Base-by-base conservation (phyloP, 2,797 vertebrate species). In the Ctenosaura bakeri region DNA sequence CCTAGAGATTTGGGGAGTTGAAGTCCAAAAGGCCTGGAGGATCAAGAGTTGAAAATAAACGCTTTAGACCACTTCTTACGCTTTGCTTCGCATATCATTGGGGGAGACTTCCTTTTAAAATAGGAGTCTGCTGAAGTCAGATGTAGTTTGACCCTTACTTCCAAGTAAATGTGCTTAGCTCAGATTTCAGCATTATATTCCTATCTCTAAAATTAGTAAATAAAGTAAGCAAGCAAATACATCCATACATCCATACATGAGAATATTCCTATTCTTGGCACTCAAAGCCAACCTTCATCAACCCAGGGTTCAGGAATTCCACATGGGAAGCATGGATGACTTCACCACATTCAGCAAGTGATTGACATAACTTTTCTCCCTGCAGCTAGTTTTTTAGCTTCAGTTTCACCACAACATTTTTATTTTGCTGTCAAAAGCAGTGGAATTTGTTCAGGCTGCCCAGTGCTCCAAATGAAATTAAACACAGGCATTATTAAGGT, bases 371-470 rank as follows among this genome's bases (percentile, higher is more conserved):
- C 24, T 29, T 54, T 32, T 32, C 29, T 54, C 4, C 26, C n/a
- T 32, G 12, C 46, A 50, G 77, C 42, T 24, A 22, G 1, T 76
- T 76, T 66, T 66, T 66, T 66, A 66, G 4, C 20, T 29, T 66
- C 26, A 29, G 5, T 9, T 26, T 66, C 64, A 66, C 64, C 26
- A 22, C 64, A 52, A 4, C 32, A 56, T 12, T 83, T 66, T 83
- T 29, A 64, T 12, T 66, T 83, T 83, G 16, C 73, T 16, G 50
- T 42, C 32, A 29, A 84, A 84, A 66, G 1, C 8, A 84, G 80
- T n/a, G 38, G 29, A 46, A 77, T 92, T 91, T 6, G 7, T 79
- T 29, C 89, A 90, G 87, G 84, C 83, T 93, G 93, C 77, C 66
- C 18, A 90, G 56, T 4, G 9, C 24, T 74, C 12, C 42, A 91